A percentile compares a stretch with the other conserved stretches of the same genome.
Evolutionary conservation across 1,140 invertebrate species (phyloP).

Genomic region (Cheumatopsyche charites): DNA sequence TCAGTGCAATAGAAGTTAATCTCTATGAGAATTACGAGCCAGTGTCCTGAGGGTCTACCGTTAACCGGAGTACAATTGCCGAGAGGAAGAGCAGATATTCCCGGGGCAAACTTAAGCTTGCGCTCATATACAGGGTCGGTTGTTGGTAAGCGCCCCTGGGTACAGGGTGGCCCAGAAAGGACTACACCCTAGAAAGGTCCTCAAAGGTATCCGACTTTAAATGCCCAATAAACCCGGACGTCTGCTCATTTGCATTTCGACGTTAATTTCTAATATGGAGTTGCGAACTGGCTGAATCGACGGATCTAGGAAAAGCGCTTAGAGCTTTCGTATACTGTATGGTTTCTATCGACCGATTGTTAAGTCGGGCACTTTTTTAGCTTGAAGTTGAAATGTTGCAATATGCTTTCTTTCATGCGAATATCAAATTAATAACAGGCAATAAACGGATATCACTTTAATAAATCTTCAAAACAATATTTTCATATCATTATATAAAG

Average conservation of each 20-base stretch:
- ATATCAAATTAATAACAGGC: too few species aligned
- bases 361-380: too few species aligned
- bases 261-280: constrained; percentile 15
- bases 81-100: not conserved
- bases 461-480: too few species aligned
- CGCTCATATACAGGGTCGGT: constrained; percentile 4
- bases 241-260: constrained; percentile 14
- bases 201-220: constrained; percentile 19
- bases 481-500: too few species aligned
- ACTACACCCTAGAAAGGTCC: not conserved
- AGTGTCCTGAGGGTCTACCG: constrained; percentile 15
- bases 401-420: too few species aligned
- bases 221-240: constrained; percentile 23
- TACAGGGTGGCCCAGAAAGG: not conserved
- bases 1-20: constrained; percentile 19
- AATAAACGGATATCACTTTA: too few species aligned
- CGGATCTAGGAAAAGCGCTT: too few species aligned
- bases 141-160: not conserved
- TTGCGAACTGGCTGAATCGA: not conserved
- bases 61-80: constrained; percentile 19
- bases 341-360: too few species aligned
- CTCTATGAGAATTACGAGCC: constrained; percentile 7
- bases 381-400: too few species aligned
- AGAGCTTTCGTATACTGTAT: too few species aligned
- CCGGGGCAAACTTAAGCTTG: constrained; percentile 1